Evolutionary conservation across 2,797 vertebrate species (phyloP).

Genomic region (Lepus oiostolus): DNA sequence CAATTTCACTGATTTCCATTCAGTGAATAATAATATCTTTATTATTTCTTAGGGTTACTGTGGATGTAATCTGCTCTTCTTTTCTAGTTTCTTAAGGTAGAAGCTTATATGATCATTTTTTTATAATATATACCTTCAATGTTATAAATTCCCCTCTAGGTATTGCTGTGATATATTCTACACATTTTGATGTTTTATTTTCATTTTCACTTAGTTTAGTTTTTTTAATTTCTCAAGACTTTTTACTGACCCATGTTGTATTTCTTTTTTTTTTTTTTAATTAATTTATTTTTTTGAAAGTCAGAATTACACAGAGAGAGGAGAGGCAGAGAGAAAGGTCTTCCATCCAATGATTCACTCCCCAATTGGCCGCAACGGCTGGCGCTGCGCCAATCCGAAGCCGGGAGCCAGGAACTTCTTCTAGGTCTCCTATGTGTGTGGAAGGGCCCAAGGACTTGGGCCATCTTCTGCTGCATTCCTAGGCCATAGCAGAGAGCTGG

Average conservation of each 20-base stretch:
- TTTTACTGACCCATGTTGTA: not conserved
- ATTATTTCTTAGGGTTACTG: constrained; percentile 7
- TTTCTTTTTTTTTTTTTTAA: not conserved
- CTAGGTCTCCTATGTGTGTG: too few species aligned
- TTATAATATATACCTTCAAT: not conserved
- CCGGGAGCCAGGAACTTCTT: too few species aligned
- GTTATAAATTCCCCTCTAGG: not conserved
- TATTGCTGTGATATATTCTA: not conserved
- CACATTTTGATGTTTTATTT: constrained; percentile 19
- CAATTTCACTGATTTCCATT: not conserved
- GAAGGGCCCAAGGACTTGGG: too few species aligned
- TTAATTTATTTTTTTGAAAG: too few species aligned
- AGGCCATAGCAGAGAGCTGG: too few species aligned
- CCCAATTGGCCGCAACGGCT: too few species aligned
- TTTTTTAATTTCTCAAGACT: not conserved
- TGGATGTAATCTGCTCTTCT: not conserved
- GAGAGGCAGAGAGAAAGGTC: too few species aligned
- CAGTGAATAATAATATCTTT: not conserved
- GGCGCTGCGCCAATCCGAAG: too few species aligned
- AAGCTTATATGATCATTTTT: not conserved
- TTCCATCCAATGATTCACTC: too few species aligned
- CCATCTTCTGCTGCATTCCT: too few species aligned
- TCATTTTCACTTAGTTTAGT: constrained; percentile 17
- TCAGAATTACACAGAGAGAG: too few species aligned
- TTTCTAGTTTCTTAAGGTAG: not conserved